phyloP scores from a whole-genome alignment of 2,888 invertebrate species.

The Cheilosia variabilis region DNA sequence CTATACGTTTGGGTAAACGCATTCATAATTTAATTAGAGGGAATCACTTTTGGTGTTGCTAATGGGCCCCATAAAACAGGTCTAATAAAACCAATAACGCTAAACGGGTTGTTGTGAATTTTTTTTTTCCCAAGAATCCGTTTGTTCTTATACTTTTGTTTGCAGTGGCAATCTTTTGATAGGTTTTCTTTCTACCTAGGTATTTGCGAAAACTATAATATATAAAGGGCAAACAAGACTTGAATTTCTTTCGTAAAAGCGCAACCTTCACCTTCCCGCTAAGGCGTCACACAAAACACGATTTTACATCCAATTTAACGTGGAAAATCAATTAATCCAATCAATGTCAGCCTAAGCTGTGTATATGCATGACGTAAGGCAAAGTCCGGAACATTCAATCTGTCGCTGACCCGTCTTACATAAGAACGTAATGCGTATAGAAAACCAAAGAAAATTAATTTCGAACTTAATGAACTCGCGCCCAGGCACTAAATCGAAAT shows the following conservation, averaged over 20 bases:
- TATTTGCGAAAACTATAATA: neutral
- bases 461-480: slow-evolving; percentile 37
- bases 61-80: slow-evolving; percentile 54
- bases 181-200: too few species aligned
- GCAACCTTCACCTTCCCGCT: slow-evolving; percentile 35
- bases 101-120: slow-evolving; percentile 32
- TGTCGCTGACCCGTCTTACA: neutral
- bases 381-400: slow-evolving; percentile 5
- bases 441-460: slow-evolving; percentile 22
- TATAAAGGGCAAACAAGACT: neutral
- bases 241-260: slow-evolving; percentile 13
- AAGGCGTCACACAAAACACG: slow-evolving; percentile 20
- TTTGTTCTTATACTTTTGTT: neutral
- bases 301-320: slow-evolving; percentile 56
- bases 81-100: slow-evolving; percentile 42
- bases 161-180: too few species aligned
- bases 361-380: neutral
- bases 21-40: slow-evolving; percentile 67
- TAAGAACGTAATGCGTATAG: neutral
- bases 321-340: slow-evolving; percentile 58
- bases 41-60: slow-evolving; percentile 54
- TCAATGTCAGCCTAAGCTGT: slow-evolving; percentile 23
- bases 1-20: slow-evolving; percentile 13
- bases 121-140: neutral
- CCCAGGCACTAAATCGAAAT: neutral